A percentile compares a stretch with the other conserved stretches of the same genome.
These are phyloP conservation scores for Caenorhabditis auriculariae DNA, from an alignment of 2,888 invertebrate species.

Conservation along the genomic window DNA sequence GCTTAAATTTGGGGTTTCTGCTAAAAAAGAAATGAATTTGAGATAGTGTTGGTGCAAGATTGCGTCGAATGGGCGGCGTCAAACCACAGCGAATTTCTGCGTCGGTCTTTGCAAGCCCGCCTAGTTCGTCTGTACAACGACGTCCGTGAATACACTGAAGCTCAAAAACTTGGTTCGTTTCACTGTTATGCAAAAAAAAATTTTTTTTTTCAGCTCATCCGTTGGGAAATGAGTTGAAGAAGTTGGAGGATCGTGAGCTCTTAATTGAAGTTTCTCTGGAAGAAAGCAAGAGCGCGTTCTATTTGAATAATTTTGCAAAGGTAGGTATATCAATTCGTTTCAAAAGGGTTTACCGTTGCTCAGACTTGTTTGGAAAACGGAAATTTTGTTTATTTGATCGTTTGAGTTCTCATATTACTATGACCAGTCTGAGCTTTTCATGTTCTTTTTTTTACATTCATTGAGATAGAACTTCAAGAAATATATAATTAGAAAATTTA, in stretches of 20 bases:
- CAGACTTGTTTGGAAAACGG: too few relatives aligned
- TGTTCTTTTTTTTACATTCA: too few relatives aligned
- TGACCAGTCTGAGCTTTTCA: too few relatives aligned
- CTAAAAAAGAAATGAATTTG: too few relatives aligned
- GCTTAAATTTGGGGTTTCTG: too few relatives aligned
- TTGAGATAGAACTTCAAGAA: too few relatives aligned
- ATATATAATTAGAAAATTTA: too few relatives aligned
- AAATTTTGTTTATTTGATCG: too few relatives aligned
- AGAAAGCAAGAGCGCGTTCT: constrained; percentile 98
- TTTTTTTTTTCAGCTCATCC: constrained; percentile 67
- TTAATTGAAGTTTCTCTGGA: constrained; percentile 95
- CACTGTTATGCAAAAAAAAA: background rate
- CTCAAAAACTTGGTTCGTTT: constrained; percentile 64
- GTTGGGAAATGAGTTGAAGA: constrained; percentile 90
- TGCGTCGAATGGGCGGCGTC: constrained; percentile 99
- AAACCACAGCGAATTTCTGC: constrained; percentile 91
- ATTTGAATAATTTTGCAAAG: constrained; percentile 72
- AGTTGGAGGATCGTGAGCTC: constrained; percentile 95
- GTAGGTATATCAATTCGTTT: too few relatives aligned
- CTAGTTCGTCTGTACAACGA: constrained; percentile 83
- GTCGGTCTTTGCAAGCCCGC: constrained; percentile 94
- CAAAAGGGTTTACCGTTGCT: too few relatives aligned
- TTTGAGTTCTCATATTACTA: too few relatives aligned
- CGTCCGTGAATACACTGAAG: constrained; percentile 58
- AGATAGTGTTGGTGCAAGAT: constrained; percentile 73